phyloP scores from a whole-genome alignment of 1,140 invertebrate genomes.

The Nilaparvata lugens region DNA sequence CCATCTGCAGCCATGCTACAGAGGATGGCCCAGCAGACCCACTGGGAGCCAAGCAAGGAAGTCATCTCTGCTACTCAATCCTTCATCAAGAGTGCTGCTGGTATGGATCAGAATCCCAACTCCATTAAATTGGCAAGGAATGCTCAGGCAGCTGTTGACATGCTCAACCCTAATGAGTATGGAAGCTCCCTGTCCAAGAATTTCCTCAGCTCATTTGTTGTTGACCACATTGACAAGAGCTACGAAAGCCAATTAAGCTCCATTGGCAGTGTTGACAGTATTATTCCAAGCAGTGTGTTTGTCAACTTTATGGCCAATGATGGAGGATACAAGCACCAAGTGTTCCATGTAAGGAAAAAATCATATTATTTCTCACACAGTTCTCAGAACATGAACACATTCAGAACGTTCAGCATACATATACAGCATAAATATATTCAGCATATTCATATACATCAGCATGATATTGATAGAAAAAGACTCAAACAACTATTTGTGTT shows the following conservation, averaged over 20 bases:
- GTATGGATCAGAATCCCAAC: constrained; percentile 26
- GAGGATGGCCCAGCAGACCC: constrained; percentile 55
- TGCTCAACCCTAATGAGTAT: constrained; percentile 45
- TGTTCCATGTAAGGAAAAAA: constrained; percentile 27
- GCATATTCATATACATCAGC: no score
- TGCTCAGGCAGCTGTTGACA: constrained; percentile 42
- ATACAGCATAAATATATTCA: no score
- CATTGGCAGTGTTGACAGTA: constrained; percentile 46
- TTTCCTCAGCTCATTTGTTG: constrained; percentile 33
- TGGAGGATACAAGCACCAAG: constrained; percentile 38
- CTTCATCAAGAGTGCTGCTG: constrained; percentile 41
- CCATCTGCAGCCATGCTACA: constrained; percentile 52
- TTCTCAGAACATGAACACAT: no score
- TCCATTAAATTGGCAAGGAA: constrained; percentile 40
- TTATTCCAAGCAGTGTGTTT: constrained; percentile 40
- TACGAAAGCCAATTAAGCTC: constrained; percentile 34
- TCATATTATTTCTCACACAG: neutral
- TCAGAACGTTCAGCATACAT: no score
- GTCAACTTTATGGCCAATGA: constrained; percentile 33
- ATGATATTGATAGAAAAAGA: constrained; percentile 18
- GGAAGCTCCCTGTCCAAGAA: constrained; percentile 42
- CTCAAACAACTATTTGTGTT: no score
- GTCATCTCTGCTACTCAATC: constrained; percentile 52
- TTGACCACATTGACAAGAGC: constrained; percentile 37
- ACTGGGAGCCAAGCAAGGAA: constrained; percentile 47